Conservation (phyloP, 2,888 invertebrate species). For the Anaspis maculata region DNA sequence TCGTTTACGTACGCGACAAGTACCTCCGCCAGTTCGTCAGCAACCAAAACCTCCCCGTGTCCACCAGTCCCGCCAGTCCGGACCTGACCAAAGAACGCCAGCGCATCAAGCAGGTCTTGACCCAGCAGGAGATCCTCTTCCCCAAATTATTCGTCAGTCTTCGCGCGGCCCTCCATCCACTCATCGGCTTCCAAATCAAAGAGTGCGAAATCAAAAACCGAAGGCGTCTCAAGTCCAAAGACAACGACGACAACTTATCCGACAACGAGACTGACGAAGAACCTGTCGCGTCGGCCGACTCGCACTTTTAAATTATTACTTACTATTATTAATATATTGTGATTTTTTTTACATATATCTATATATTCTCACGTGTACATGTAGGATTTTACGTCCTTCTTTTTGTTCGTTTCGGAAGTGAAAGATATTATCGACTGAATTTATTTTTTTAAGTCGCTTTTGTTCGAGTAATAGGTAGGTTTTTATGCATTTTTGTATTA, state of each 20-base stretch:
- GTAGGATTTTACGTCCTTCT: too few species aligned
- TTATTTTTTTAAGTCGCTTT: too few species aligned
- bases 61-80: conserved; percentile 26
- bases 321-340: too few species aligned
- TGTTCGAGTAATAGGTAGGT: too few species aligned
- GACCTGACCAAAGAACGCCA: conserved; percentile 42
- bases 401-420: too few species aligned
- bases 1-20: conserved; percentile 77
- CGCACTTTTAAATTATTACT: conserved; percentile 2
- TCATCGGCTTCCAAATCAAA: conserved; percentile 51
- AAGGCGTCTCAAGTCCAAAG: conserved; percentile 52
- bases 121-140: conserved; percentile 65
- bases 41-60: conserved; percentile 61
- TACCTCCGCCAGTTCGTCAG: conserved; percentile 66
- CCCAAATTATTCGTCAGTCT: conserved; percentile 69
- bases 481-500: too few species aligned
- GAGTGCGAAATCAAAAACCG: conserved; percentile 48
- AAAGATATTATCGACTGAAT: too few species aligned
- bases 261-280: conserved; percentile 62
- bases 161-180: conserved; percentile 66
- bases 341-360: conserved; percentile 1
- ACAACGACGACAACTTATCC: conserved; percentile 47
- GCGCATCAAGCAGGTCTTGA: conserved; percentile 58
- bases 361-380: not conserved
- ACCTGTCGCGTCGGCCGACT: conserved; percentile 47